Conservation (phyloP, 2,888 invertebrate genomes). For the Crepidodera aurea region DNA sequence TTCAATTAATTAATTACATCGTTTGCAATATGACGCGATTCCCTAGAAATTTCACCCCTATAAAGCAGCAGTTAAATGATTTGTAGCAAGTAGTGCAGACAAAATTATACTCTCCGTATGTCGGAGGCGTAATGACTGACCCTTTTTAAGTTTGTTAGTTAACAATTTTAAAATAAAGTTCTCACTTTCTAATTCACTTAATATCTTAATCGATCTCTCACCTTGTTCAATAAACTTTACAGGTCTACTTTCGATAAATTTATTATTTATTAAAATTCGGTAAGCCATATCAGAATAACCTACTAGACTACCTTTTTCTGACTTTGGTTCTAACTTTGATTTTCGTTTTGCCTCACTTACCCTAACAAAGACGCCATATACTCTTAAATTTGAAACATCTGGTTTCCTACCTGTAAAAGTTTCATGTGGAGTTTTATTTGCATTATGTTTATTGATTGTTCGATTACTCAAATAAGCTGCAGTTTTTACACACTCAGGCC, state of each 20-base stretch:
- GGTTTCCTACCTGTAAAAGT: constrained; percentile 22
- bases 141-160: no score
- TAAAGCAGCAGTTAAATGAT: no score
- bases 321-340: constrained; percentile 17
- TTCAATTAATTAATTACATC: no score
- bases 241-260: constrained; percentile 16
- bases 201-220: constrained; percentile 1
- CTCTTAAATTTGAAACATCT: constrained; percentile 18
- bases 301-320: constrained; percentile 21
- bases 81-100: no score
- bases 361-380: constrained; percentile 21
- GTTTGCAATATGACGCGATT: no score
- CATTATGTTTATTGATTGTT: constrained; percentile 7
- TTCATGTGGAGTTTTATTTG: constrained; percentile 25
- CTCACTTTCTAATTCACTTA: not conserved
- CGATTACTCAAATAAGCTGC: constrained; percentile 21
- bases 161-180: no score
- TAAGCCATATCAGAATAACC: constrained; percentile 16
- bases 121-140: no score
- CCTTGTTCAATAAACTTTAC: constrained; percentile 13
- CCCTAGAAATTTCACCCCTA: no score
- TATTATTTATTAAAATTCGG: constrained; percentile 10
- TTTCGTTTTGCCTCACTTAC: constrained; percentile 5
- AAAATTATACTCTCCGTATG: no score
- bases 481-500: constrained; percentile 23